Evolutionary conservation across 1,140 invertebrate species (phyloP).

Genomic region (Macrotrachela quadricornifera): DNA sequence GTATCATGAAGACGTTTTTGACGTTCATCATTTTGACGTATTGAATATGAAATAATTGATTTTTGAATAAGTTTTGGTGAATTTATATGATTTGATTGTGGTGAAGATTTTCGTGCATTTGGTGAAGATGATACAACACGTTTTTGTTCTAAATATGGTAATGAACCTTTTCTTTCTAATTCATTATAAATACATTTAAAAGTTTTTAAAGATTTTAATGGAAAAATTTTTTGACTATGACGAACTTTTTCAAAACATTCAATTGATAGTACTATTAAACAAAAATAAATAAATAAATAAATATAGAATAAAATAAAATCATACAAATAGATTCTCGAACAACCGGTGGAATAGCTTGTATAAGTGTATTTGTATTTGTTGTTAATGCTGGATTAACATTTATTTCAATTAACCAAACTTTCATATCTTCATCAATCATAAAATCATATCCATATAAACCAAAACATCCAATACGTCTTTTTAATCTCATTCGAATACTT

Average conservation of each 20-base stretch:
- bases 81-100: too few relatives aligned
- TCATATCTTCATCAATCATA: slow-evolving; percentile 27
- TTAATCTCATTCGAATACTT: slow-evolving; percentile 27
- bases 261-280: background rate
- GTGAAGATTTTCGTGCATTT: too few relatives aligned
- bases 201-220: background rate
- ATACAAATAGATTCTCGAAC: slow-evolving; percentile 16
- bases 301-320: background rate
- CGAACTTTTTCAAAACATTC: slow-evolving; percentile 8
- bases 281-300: background rate
- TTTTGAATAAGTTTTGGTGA: too few relatives aligned
- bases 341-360: slow-evolving; percentile 24
- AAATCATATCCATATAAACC: slow-evolving; percentile 31
- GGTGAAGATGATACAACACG: too few relatives aligned
- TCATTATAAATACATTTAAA: too few relatives aligned
- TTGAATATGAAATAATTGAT: too few relatives aligned
- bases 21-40: too few relatives aligned
- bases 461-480: slow-evolving; percentile 24
- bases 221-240: background rate
- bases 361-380: slow-evolving; percentile 24
- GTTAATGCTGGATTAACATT: slow-evolving; percentile 28
- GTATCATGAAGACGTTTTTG: too few relatives aligned
- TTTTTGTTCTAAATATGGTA: too few relatives aligned
- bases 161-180: too few relatives aligned
- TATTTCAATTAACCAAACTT: slow-evolving; percentile 29